Evolutionary conservation across 2,113 vertebrate genomes (phyloP), one percentile per base, ranked within the genome.

Genomic region (Vulpes vulpes): DNA sequence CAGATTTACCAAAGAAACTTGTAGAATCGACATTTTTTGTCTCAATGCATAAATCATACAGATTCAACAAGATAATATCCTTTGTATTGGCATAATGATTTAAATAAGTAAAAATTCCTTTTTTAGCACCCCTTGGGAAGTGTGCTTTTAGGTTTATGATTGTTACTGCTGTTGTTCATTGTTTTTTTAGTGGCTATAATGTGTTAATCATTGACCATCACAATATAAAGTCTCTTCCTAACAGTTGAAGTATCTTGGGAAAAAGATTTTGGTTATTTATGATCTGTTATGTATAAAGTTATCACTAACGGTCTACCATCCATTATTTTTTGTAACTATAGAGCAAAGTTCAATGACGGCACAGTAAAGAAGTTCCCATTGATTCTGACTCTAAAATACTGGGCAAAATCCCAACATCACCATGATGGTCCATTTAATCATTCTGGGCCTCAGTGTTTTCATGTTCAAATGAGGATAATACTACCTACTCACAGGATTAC

Each of bases 1-100:
- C 17, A 89, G 57, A 83, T 97, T 93, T 93, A 89, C 73, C 51
- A 95, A 89, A 19, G 11, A 94, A 87, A 3, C n/a, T 69, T 93
- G 62, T 32, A 94, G 53, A 89, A 51, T 3, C 89, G 69, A 30
- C 7, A 1, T 16, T 89, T 95, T 94, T 80, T 69, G 30, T 88
- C 17, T 14, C 38, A 84, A 84, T 83, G 43, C 1, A 32, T 65
- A 94, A 95, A 84, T n/a, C 53, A 79, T 55, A 80, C 80, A 73
- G 27, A 91, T 83, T 74, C 43, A 69, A 14, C 5, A 55, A 38
- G 25, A 2, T 64, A 38, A 22, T 8, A 27, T 96, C 23, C 27
- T 16, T 94, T 95, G 83, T 57, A 43, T 27, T 69, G 67, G 4
- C 55, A 81, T 49, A 87, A 85, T 80, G 62, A 43, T 35, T 67